A percentile compares a stretch with the other conserved stretches of the same genome.
Evolutionary conservation across 2,113 vertebrate species (phyloP).

Genomic region (Channa maculata): DNA sequence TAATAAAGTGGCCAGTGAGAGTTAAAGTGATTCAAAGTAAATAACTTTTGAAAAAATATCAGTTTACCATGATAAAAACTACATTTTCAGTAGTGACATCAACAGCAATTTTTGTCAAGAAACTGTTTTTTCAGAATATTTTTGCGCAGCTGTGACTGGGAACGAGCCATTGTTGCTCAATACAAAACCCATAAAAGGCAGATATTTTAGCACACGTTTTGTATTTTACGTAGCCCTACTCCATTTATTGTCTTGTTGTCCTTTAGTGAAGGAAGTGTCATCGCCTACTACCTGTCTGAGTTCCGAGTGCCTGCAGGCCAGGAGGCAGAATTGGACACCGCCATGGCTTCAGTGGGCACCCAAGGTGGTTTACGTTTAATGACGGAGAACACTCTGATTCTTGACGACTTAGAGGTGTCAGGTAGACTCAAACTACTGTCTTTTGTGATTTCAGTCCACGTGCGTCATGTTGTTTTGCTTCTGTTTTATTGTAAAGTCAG

Average conservation of each 20-base stretch:
- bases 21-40: too few relatives aligned
- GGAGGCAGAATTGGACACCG: constrained; percentile 59
- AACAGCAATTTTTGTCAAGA: too few relatives aligned
- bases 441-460: background rate
- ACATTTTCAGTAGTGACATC: too few relatives aligned
- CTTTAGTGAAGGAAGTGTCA: constrained; percentile 82
- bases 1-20: too few relatives aligned
- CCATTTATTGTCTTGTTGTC: background rate
- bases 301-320: constrained; percentile 73
- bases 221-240: too few relatives aligned
- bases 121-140: too few relatives aligned
- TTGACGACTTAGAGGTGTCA: constrained; percentile 66
- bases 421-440: constrained; percentile 52
- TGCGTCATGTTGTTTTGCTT: background rate
- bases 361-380: background rate
- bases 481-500: background rate
- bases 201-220: too few relatives aligned
- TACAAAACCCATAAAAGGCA: too few relatives aligned
- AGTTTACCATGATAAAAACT: too few relatives aligned
- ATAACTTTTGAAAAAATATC: too few relatives aligned
- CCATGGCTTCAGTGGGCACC: constrained; percentile 51
- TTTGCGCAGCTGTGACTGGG: too few relatives aligned
- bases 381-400: constrained; percentile 37
- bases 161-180: too few relatives aligned
- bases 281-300: constrained; percentile 85